Percentiles rank a stretch among this genome's conserved stretches.
These are phyloP conservation scores for Cinclus cinclus DNA, from an alignment of 2,113 vertebrate genomes.

Conservation along the genomic window DNA sequence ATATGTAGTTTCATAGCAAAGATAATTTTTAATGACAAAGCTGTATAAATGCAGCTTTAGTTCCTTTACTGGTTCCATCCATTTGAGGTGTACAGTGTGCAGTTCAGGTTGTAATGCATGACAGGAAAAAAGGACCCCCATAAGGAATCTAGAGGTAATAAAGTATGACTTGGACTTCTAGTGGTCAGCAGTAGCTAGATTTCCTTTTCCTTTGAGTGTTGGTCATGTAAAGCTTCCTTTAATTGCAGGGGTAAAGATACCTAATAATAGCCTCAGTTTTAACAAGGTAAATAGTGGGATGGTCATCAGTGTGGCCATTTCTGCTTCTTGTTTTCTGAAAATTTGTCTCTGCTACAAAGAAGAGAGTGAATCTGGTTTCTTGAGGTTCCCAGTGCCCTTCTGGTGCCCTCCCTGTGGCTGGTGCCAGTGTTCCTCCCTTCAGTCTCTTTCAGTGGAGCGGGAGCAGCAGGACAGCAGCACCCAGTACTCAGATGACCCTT, in stretches of 20 bases:
- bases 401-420: background rate
- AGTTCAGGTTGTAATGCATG: background rate
- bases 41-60: background rate
- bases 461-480: conserved; percentile 73
- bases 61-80: background rate
- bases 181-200: background rate
- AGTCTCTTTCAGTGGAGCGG: conserved; percentile 81
- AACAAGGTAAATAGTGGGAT: background rate
- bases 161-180: background rate
- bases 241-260: background rate
- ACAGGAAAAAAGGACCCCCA: background rate
- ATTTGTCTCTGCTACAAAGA: background rate
- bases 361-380: background rate
- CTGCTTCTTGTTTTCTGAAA: background rate
- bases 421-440: background rate
- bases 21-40: background rate
- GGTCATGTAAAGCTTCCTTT: background rate
- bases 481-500: conserved; percentile 86
- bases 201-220: background rate
- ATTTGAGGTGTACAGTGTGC: background rate
- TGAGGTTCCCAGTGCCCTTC: background rate
- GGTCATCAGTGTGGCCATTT: background rate
- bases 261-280: background rate
- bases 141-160: background rate
- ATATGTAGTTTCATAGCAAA: background rate